These are phyloP conservation scores for Psittacula derbiana DNA, from an alignment of 2,797 vertebrate genomes.

Conservation along the genomic window DNA sequence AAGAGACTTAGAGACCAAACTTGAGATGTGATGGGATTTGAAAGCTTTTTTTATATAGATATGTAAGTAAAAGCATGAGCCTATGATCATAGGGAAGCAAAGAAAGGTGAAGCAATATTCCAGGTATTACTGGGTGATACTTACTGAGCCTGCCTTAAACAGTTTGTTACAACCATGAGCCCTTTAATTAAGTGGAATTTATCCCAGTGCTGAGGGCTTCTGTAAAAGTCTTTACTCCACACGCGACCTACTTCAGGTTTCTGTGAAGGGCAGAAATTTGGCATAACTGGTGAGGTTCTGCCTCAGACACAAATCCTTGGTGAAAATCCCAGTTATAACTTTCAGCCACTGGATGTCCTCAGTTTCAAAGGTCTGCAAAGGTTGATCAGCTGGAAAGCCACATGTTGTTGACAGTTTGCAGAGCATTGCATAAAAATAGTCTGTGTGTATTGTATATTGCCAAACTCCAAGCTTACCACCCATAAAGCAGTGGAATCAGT, in stretches of 20 bases:
- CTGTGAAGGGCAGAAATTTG: not conserved
- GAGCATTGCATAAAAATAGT: not conserved
- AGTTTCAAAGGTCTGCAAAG: conserved; percentile 42
- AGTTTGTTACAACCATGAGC: not conserved
- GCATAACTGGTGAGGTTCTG: not conserved
- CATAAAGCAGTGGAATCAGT: not conserved
- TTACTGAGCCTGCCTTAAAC: not conserved
- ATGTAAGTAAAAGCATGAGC: not conserved
- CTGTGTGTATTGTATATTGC: not conserved
- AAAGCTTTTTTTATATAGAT: not conserved
- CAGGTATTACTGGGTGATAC: not conserved
- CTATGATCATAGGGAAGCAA: not conserved
- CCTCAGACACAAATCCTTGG: not conserved
- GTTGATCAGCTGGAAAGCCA: not conserved
- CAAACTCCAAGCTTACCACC: not conserved
- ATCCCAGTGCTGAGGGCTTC: not conserved
- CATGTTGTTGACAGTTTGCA: not conserved
- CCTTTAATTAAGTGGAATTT: not conserved
- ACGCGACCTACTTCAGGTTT: rapidly evolving
- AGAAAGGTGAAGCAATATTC: not conserved
- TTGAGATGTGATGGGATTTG: not conserved
- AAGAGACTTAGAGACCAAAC: not conserved
- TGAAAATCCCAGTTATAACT: not conserved
- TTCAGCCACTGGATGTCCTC: conserved; percentile 66
- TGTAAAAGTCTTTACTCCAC: not conserved